Evolutionary conservation across 1,140 invertebrate species (phyloP).

Genomic region (Sminthurides bifidus): DNA sequence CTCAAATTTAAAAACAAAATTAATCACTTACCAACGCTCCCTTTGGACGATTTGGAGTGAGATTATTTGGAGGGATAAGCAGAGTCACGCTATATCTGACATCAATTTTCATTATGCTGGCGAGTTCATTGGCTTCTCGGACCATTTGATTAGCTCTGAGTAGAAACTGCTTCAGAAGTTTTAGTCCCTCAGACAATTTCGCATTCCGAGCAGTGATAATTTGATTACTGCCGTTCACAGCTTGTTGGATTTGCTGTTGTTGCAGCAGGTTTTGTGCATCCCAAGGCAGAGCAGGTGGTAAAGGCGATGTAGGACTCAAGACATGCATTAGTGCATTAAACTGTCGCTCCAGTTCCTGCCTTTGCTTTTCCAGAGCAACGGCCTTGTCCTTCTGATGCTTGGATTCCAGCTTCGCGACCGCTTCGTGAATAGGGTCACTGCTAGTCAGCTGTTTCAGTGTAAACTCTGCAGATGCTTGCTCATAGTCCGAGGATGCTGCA

Average conservation of each 20-base stretch:
- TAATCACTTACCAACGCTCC: constrained; percentile 23
- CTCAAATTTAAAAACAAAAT: too few species aligned
- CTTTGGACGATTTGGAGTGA: constrained; percentile 28
- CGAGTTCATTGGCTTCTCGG: constrained; percentile 64
- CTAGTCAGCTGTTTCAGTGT: constrained; percentile 28
- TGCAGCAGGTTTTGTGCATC: constrained; percentile 27
- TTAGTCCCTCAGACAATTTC: constrained; percentile 27
- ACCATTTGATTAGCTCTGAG: constrained; percentile 78
- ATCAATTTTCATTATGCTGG: constrained; percentile 25
- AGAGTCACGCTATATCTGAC: constrained; percentile 26
- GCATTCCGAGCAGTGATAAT: constrained; percentile 16
- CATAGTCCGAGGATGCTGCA: too few species aligned
- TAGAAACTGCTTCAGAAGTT: constrained; percentile 26
- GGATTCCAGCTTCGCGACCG: constrained; percentile 76
- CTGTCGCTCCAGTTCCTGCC: constrained; percentile 89
- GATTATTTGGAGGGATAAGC: constrained; percentile 27
- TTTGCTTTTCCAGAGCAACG: constrained; percentile 90
- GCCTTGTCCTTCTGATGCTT: constrained; percentile 68
- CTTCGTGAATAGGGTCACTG: constrained; percentile 87
- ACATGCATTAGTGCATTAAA: constrained; percentile 85
- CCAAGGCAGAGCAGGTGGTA: constrained; percentile 28
- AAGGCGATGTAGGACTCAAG: constrained; percentile 60
- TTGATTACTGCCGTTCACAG: constrained; percentile 13
- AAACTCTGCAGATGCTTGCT: constrained; percentile 29
- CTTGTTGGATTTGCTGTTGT: constrained; percentile 19